A percentile compares a stretch with the other conserved stretches of the same genome.
phyloP scores from a whole-genome alignment of 2,797 vertebrate genomes.

The Esox lucius region DNA sequence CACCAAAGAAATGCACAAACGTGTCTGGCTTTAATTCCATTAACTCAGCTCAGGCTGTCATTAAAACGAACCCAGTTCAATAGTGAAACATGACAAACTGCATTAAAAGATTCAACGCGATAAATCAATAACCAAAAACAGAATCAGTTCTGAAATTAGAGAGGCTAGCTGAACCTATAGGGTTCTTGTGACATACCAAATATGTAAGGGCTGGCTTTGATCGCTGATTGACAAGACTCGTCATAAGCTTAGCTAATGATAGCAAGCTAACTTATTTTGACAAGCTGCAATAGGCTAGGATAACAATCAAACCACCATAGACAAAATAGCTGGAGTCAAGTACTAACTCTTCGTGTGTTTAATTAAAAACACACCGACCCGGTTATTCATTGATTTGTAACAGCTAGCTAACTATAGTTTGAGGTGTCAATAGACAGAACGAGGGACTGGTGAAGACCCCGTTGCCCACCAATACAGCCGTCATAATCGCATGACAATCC shows the following conservation, averaged over 20 bases:
- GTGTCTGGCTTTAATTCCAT: background rate
- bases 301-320: background rate
- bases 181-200: background rate
- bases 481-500: conserved; percentile 42
- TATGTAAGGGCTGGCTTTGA: background rate
- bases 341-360: background rate
- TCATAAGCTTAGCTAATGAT: background rate
- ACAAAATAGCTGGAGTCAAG: background rate
- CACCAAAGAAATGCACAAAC: background rate
- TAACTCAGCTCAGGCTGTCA: conserved; percentile 1
- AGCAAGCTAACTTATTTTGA: background rate
- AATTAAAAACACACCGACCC: background rate
- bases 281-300: background rate
- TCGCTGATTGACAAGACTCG: conserved; percentile 4
- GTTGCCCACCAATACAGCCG: conserved; percentile 2
- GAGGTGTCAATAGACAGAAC: conserved; percentile 26
- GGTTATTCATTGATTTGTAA: background rate
- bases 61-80: background rate
- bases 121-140: background rate
- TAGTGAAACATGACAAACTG: background rate
- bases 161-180: background rate
- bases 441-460: conserved; percentile 25
- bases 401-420: background rate
- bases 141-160: background rate
- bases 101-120: background rate